Evolutionary conservation across 2,797 vertebrate genomes (phyloP).

Genomic region (Echiichthys vipera): DNA sequence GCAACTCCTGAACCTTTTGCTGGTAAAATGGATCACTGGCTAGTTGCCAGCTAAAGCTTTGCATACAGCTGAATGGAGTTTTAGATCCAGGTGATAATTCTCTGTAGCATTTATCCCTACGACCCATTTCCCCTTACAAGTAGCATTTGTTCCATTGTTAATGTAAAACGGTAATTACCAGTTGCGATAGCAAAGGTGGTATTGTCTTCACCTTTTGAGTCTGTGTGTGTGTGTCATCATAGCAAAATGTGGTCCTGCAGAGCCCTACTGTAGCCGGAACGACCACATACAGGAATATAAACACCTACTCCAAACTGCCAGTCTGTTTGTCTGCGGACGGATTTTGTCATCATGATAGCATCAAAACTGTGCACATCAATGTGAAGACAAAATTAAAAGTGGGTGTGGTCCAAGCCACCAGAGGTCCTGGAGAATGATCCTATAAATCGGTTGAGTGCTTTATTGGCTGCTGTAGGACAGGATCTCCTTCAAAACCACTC

Average conservation of each 20-base stretch:
- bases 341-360: no score
- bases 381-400: no score
- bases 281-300: no score
- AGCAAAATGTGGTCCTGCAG: no score
- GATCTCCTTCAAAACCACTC: constrained; percentile 40
- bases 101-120: background rate
- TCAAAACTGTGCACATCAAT: no score
- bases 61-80: background rate
- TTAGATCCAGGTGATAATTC: background rate
- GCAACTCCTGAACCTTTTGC: background rate
- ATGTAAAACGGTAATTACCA: background rate
- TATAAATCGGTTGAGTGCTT: constrained; percentile 63
- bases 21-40: background rate
- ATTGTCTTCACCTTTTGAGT: no score
- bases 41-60: background rate
- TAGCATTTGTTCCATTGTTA: background rate
- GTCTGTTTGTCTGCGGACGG: no score
- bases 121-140: background rate
- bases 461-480: constrained; percentile 55
- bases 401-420: no score
- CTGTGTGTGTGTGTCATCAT: no score
- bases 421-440: constrained; percentile 52
- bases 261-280: no score
- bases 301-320: no score
- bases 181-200: no score